Evolutionary conservation across 2,113 vertebrate genomes (phyloP).

Genomic region (Urocynchramus pylzowi): DNA sequence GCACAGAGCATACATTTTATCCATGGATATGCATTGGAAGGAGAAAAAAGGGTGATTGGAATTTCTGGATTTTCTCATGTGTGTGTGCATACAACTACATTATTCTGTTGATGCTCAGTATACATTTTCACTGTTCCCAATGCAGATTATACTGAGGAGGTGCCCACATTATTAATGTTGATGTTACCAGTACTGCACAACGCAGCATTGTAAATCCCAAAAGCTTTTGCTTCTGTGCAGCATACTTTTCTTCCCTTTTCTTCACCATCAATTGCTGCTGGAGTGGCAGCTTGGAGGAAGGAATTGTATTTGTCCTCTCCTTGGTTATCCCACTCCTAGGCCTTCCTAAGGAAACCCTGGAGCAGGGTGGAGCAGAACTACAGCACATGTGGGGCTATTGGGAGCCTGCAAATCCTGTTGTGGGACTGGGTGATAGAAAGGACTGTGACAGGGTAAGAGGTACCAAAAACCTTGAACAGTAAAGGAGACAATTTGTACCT

Average conservation of each 20-base stretch:
- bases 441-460: neutral
- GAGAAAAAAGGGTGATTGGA: neutral
- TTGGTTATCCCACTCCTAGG: neutral
- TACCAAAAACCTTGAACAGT: neutral
- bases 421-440: neutral
- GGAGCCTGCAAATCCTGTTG: neutral
- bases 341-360: neutral
- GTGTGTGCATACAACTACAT: neutral
- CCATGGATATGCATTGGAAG: neutral
- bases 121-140: neutral
- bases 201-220: neutral
- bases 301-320: neutral
- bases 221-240: neutral
- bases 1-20: neutral
- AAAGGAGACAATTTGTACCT: neutral
- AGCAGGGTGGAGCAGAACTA: neutral
- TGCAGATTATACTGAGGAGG: neutral
- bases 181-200: neutral
- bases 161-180: neutral
- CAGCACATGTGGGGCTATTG: neutral
- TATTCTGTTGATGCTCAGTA: neutral
- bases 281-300: neutral
- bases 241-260: neutral
- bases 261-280: neutral
- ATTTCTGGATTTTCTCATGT: neutral